These are phyloP conservation scores for Marisa cornuarietis DNA, from an alignment of 1,140 invertebrate genomes.

Conservation along the genomic window DNA sequence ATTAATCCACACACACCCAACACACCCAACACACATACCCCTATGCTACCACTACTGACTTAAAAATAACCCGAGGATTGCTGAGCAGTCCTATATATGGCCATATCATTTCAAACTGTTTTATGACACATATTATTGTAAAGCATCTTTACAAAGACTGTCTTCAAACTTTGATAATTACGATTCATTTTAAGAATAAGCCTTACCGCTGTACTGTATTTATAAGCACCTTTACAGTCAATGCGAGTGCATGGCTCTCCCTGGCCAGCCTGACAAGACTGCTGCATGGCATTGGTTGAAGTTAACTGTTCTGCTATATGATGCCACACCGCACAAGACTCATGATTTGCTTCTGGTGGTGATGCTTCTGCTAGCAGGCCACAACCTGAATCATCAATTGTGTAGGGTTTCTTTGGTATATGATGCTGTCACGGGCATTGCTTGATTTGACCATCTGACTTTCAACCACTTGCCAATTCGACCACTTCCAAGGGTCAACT, in stretches of 20 bases:
- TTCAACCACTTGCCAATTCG: no score
- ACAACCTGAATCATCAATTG: neutral
- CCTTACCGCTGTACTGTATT: slow-evolving; percentile 3
- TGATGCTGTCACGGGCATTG: no score
- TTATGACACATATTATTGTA: no score
- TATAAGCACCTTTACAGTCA: slow-evolving; percentile 26
- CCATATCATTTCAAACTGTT: no score
- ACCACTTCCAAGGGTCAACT: no score
- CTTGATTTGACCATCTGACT: no score
- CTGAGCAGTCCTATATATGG: no score
- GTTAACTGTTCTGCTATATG: slow-evolving; percentile 21
- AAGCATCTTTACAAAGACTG: no score
- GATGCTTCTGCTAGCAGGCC: neutral
- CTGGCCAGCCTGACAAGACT: slow-evolving; percentile 8
- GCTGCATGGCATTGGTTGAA: slow-evolving; percentile 11
- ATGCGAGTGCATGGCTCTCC: slow-evolving; percentile 25
- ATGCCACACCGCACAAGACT: slow-evolving; percentile 22
- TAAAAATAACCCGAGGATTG: no score
- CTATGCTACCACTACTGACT: no score
- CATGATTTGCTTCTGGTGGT: neutral
- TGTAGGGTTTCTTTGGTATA: neutral
- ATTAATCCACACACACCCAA: no score
- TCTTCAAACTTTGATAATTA: neutral
- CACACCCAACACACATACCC: no score
- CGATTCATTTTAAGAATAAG: neutral